Conservation (phyloP, 1,140 invertebrate species). For the Orchestia grillus region DNA sequence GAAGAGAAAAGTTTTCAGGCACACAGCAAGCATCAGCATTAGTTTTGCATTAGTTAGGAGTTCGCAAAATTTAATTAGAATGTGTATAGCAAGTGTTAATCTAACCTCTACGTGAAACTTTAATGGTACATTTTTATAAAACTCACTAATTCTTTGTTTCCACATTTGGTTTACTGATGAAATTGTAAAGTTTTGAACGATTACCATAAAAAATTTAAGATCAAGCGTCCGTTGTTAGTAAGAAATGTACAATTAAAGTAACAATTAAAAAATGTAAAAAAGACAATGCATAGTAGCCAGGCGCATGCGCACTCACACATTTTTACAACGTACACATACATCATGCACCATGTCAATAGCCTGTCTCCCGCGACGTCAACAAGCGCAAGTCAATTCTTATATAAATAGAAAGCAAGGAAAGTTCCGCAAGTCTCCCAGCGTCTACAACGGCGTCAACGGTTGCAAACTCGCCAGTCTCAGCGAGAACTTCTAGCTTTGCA, state of each 20-base stretch:
- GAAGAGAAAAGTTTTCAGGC: neutral
- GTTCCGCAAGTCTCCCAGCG: neutral
- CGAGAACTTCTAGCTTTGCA: neutral
- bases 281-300: neutral
- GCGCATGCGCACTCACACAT: neutral
- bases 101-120: neutral
- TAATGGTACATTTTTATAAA: neutral
- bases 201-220: neutral
- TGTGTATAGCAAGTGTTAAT: neutral
- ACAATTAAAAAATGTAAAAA: neutral
- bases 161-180: neutral
- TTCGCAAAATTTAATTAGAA: neutral
- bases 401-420: neutral
- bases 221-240: neutral
- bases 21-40: neutral
- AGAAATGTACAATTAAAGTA: neutral
- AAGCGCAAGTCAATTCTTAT: neutral
- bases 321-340: neutral
- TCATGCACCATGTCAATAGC: neutral
- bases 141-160: neutral
- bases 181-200: neutral
- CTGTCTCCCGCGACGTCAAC: neutral
- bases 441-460: neutral
- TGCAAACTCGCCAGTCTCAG: neutral
- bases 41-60: neutral